Base-by-base conservation (phyloP, 2,888 invertebrate species). In the Phania funesta region DNA sequence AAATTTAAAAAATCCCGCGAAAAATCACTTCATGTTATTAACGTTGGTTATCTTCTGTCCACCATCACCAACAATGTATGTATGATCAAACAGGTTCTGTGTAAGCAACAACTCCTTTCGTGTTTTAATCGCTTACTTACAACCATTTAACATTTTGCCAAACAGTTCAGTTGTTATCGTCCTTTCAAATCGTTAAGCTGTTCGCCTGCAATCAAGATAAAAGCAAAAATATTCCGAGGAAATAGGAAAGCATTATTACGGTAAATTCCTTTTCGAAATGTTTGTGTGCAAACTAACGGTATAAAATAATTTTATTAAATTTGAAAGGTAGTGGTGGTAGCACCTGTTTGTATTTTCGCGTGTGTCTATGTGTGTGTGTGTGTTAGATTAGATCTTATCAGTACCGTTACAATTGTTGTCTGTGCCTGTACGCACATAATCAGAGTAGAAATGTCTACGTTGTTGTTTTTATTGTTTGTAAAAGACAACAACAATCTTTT, bases 131-230 rank as follows among this genome's bases (percentile, higher is more conserved):
- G 7, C 46, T 38, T 44, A 3, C 46, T 38, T 44, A 18, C 26
- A 62, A 48, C n/a, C 11, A 11, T 54, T 65, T 20, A 58, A 16
- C 22, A 65, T 58, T 22, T 67, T 16, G 16, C 26, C 67, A 29
- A 75, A 67, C 16, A 32, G 13, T 50, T 76, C 24, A 79, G 78
- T 79, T 50, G 35, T 52, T 50, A 58, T 65, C 65, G 50, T 73
- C 35, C 32, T 58, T 58, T 26, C 58, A 35, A 24, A 24, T 9
- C 16, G 58, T 50, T 65, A 73, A 52, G 71, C 58, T 73, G 78
- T 3, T 38, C 32, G 13, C 35, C 4, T 16, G 44, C 4, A 44
- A 38, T 46, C 13, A 35, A 38, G n/a, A 32, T n/a, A 13, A 6
- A 58, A 65, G 18, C 9, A 35, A 16, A 32, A 41, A 7, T 3